Base-by-base conservation (phyloP, 1,140 invertebrate genomes). In the Luehdorfia chinensis region DNA sequence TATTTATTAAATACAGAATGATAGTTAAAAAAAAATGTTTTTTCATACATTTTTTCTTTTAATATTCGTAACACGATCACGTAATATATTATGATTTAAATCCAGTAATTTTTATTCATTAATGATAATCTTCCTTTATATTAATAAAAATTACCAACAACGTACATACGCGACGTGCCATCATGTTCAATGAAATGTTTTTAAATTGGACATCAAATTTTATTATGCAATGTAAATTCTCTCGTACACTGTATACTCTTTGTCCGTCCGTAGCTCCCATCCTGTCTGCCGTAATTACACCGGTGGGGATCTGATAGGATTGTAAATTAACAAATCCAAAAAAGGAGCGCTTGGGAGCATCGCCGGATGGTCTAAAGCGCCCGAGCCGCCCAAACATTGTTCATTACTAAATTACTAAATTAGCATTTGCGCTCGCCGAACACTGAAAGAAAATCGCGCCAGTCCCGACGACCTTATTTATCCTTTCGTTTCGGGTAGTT, bases 321-420 rank as follows among this genome's bases (percentile, higher is more conserved):
- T 66, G 61, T 71, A 71, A 71, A 71, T 75, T 61, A 63, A 66
- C 41, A 55, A 59, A 58, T 58, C 59, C 56, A 60, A 70, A 73
- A 64, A 64, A 66, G 56, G 55, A 55, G 33, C 34, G 50, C 45
- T 27, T 46, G 34, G 52, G 33, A 49, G 56, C 41, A 39, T 33
- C 19, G 13, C 34, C 13, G 23, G 39, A 19, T 16, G 50, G 47
- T 34, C 50, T n/a, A 55, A 53, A 50, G 50, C 57, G 44, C 25
- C 43, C 34, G 25, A 16, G 48, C 43, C 73, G 50, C 61, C 60
- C 63, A 41, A 65, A 62, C 64, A 49, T 41, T 67, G 63, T 67
- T 46, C 47, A 64, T 59, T 66, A 66, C 48, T 57, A 46, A 50
- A 64, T 59, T 66, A 66, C 48, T 57, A 46, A 50, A 74, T 75